phyloP scores from a whole-genome alignment of 2,113 vertebrate genomes.

The Dicrurus megarhynchus region DNA sequence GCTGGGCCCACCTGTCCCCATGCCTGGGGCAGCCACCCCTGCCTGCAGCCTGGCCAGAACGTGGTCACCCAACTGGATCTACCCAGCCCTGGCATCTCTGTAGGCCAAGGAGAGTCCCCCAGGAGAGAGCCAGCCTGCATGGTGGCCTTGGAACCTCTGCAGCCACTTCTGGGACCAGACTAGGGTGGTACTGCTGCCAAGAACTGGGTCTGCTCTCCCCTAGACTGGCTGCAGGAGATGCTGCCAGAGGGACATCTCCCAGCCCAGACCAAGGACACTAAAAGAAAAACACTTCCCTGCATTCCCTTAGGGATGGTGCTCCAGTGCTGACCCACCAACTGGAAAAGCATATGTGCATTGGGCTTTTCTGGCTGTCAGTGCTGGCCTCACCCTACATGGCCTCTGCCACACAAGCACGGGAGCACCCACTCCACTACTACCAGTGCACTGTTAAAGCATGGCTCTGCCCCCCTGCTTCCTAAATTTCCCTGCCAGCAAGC shows the following conservation, averaged over 20 bases:
- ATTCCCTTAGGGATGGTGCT: rapidly evolving
- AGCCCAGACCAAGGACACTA: background rate
- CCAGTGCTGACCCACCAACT: background rate
- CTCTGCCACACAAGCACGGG: rapidly evolving
- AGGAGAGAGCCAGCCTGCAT: background rate
- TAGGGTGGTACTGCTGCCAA: background rate
- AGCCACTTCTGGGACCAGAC: background rate
- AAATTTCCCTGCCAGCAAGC: background rate
- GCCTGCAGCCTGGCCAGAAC: rapidly evolving
- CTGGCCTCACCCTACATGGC: rapidly evolving
- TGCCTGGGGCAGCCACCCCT: background rate
- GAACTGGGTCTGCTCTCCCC: rapidly evolving
- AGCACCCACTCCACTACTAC: background rate
- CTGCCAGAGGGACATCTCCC: background rate
- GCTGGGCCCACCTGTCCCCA: too few species aligned
- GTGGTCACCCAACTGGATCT: rapidly evolving
- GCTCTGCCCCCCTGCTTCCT: background rate
- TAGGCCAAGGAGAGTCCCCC: background rate
- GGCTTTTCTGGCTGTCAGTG: background rate
- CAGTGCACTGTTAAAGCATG: rapidly evolving
- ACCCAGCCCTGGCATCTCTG: background rate
- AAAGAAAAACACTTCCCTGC: background rate
- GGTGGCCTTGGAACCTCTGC: background rate
- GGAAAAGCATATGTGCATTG: background rate
- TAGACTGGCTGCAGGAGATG: background rate